These are phyloP conservation scores for Chelmon rostratus DNA, from an alignment of 2,797 vertebrate genomes.

Conservation along the genomic window DNA sequence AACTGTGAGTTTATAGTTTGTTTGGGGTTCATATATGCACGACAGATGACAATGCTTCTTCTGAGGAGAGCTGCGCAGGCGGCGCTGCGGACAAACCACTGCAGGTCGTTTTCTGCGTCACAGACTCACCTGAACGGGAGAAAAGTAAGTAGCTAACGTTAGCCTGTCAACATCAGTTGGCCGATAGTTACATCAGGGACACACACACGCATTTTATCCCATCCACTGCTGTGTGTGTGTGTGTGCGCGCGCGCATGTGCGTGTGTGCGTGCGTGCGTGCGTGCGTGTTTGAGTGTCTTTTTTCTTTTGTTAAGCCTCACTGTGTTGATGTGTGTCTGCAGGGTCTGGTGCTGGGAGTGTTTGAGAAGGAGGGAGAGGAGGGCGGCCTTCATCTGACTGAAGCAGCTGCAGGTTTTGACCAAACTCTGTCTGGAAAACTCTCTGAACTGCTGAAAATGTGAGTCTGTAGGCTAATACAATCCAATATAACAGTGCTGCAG, in stretches of 20 bases:
- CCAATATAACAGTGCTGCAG: neutral
- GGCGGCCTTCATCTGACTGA: constrained; percentile 85
- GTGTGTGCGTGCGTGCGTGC: neutral
- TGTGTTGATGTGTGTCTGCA: constrained; percentile 62
- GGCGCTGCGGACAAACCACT: constrained; percentile 48
- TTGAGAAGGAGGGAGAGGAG: constrained; percentile 87
- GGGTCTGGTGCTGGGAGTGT: constrained; percentile 94
- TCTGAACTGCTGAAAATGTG: constrained; percentile 90
- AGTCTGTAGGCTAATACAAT: constrained; percentile 66
- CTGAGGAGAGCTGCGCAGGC: constrained; percentile 65
- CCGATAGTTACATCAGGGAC: constrained; percentile 1
- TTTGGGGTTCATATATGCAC: neutral
- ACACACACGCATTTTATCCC: no score
- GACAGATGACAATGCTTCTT: constrained; percentile 74
- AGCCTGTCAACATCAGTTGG: neutral
- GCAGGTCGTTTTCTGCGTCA: constrained; percentile 77
- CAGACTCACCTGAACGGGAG: constrained; percentile 66
- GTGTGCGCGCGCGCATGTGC: neutral
- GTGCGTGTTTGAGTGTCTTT: neutral
- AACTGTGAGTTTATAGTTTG: neutral
- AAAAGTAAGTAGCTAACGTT: constrained; percentile 78
- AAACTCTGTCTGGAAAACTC: constrained; percentile 90
- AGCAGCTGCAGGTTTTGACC: constrained; percentile 89
- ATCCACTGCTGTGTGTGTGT: neutral
- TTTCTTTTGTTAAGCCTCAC: neutral